phyloP scores from a whole-genome alignment of 2,888 invertebrate genomes.

The Drosophila cognata region DNA sequence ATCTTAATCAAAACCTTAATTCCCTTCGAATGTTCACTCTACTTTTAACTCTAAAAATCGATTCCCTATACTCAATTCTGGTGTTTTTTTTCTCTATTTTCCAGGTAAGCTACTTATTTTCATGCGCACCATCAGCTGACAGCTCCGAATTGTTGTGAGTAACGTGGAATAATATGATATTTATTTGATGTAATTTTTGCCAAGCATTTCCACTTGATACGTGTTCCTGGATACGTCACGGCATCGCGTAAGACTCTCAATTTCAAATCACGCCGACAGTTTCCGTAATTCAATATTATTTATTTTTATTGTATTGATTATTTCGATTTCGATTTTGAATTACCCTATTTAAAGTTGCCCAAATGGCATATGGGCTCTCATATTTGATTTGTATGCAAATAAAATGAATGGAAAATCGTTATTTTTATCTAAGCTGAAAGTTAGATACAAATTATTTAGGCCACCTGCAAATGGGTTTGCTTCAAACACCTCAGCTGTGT shows the following conservation, averaged over 20 bases:
- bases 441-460: background rate
- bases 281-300: slow-evolving; percentile 75
- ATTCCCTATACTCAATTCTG: background rate
- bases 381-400: background rate
- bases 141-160: slow-evolving; percentile 22
- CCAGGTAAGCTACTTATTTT: slow-evolving; percentile 56
- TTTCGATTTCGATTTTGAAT: slow-evolving; percentile 35
- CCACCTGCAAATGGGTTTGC: background rate
- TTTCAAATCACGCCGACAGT: slow-evolving; percentile 63
- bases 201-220: slow-evolving; percentile 19
- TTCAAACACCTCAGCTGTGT: background rate
- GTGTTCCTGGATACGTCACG: slow-evolving; percentile 24
- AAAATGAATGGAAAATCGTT: background rate
- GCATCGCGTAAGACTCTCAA: slow-evolving; percentile 38
- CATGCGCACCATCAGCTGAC: slow-evolving; percentile 1
- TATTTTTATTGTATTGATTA: slow-evolving; percentile 58
- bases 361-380: background rate
- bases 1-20: background rate
- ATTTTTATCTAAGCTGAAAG: background rate
- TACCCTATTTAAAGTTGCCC: slow-evolving; percentile 14
- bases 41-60: background rate
- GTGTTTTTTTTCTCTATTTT: slow-evolving; percentile 25
- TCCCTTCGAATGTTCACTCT: background rate
- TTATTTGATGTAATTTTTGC: slow-evolving; percentile 5
- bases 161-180: slow-evolving; percentile 3